Evolutionary conservation across 92 coral and sea anemone species (phyloP), one percentile per base, ranked within the genome.

Genomic region (Micromussa lordhowensis): DNA sequence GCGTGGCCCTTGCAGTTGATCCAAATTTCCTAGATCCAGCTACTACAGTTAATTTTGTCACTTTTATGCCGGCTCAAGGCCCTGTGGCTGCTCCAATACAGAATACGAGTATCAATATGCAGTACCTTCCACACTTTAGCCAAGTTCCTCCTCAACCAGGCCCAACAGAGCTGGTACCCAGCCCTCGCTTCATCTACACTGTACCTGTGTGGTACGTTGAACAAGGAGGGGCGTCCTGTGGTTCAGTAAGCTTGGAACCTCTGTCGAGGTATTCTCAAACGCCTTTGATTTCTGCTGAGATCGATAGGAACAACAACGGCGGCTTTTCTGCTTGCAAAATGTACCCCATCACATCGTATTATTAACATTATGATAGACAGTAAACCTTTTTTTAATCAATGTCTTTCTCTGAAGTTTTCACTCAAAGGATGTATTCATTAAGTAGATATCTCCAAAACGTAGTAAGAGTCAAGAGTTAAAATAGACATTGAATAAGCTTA

Each of bases 131-230:
- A 75, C 74, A 55, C 81, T 84, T 72, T 57, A 24, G 70, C 78
- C 87, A 84, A 72, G 73, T 51, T 54, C 61, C 88, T 17, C 81
- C 31, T 26, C 87, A 72, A 18, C 69, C 80, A 58, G 17, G 74
- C 36, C 34, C 88, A 38, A 75, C 88, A 75, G 75, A 84, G 81
- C 28, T 59, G 29, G 57, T 84, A 8, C 40, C 81, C 24, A 59
- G 72, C 13, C 81, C 88, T 26, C 51, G 40, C 17, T 74, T 74
- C 32, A 64, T 84, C 81, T 84, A 84, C 81, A 5, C 88, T 38
- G 72, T 84, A 18, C 88, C 88, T 17, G 88, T 84, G 80, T 84
- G 88, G 88, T 84, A 84, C 54, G 57, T 84, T 17, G 88, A 84
- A 1, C 87, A 83, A 16, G 87, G 87, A 4, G 10, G 54, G 4